Conservation (phyloP, 1,140 invertebrate genomes). For the Popillia japonica region DNA sequence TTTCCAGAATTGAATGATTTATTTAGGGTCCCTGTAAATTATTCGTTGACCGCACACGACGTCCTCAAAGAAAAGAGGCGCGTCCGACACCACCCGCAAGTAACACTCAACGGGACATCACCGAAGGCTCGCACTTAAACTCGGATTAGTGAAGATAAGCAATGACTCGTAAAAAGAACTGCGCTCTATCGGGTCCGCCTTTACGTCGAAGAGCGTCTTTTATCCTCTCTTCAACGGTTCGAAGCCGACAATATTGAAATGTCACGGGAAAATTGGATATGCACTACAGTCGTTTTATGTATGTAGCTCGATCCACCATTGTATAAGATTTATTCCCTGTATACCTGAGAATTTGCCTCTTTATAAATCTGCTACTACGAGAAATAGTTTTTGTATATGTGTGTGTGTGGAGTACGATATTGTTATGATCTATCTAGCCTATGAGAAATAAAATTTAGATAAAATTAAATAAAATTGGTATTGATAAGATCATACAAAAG, state of each 20-base stretch:
- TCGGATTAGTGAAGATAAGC: conserved; percentile 14
- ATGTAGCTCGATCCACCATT: background rate
- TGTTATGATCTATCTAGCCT: background rate
- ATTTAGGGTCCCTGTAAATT: background rate
- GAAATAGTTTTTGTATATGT: background rate
- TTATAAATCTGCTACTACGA: background rate
- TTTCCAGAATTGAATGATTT: conserved; percentile 6
- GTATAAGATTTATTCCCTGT: background rate
- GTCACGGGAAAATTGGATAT: background rate
- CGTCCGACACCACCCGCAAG: background rate
- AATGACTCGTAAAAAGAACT: conserved; percentile 8
- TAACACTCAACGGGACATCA: background rate
- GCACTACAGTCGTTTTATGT: background rate
- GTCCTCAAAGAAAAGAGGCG: background rate
- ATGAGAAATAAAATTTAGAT: background rate
- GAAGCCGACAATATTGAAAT: conserved; percentile 17
- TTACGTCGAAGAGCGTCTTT: background rate
- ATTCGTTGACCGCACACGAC: conserved; percentile 8
- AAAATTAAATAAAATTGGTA: no score
- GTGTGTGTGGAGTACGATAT: background rate
- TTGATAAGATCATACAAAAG: no score
- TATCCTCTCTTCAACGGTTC: background rate
- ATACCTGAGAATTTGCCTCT: background rate
- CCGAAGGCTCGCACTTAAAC: conserved; percentile 8
- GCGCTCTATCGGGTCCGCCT: background rate